Base-by-base conservation (phyloP, 2,888 invertebrate species). In the Saturnia japonica region DNA sequence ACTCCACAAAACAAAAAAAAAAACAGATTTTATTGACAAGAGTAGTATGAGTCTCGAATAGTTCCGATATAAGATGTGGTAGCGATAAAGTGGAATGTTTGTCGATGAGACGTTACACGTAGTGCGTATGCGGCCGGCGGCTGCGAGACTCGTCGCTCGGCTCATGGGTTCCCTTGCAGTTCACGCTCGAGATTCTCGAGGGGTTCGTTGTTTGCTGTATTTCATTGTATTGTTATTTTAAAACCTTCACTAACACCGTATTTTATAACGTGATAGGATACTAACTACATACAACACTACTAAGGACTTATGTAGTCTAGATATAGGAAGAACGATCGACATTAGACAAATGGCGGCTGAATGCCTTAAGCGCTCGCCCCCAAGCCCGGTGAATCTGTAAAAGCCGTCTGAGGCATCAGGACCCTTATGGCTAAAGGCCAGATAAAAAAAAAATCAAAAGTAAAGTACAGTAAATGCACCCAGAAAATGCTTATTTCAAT, bases 181-280 rank as follows among this genome's bases (percentile, higher is more conserved):
- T 94, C 94, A 9, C 93, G 89, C 76, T 94, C 94, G 75, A 94
- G 88, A 78, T 93, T 94, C 88, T 94, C 94, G 77, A 94, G 84
- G 73, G 94, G 93, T 86, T 94, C 94, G 89, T 94, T 91, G 91
- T 93, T 94, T 0, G 90, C 94, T 94, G 89, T 84, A 83, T 85
- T 76, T 70, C 71, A 74, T 74, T 75, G 80, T 74, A 73, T 71
- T 73, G 68, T 72, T 69, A 71, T 73, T 47, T 74, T 16, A 14
- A 14, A 28, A 60, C 14, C 57, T 22, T 57, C 14, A 19, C 8
- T 51, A n/a, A 9, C 7, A n/a, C 9, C 43, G 12, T 51, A n/a
- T 1, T n/a, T n/a, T n/a, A 51, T 47, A 19, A 19, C 51, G 6
- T 51, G 0, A 6, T 51, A 47, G 16, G 16, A 16, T 12, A 2